Base-by-base conservation (phyloP, 2,888 invertebrate species). In the Mactromeris polynyma region DNA sequence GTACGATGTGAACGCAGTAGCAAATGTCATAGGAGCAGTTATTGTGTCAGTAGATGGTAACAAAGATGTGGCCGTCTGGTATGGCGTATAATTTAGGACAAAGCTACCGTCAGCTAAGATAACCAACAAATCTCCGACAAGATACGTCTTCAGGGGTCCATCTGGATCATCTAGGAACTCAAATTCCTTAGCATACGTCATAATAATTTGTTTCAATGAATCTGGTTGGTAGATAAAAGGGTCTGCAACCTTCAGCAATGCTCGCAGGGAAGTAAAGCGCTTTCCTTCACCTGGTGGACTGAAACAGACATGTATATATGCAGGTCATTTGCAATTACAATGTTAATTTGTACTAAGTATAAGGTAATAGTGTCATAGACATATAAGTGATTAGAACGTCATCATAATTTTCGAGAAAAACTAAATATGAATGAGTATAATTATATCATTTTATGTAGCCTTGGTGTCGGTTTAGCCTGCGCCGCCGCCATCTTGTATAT, bases 71-170 rank as follows among this genome's bases (percentile, higher is more conserved):
- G 92, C 86, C 7, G 90, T 89, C n/a, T 87, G 40, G 69, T 92
- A 92, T 2, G 92, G 90, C 14, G 90, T 92, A 51, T 92, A 90
- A 40, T 58, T 73, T 21, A 92, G 40, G 1, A 89, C 82, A 77
- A 92, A 90, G 51, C 89, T 86, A 46, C 90, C 92, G 51, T 90
- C 92, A 17, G 90, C 94, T 14, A 94, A 88, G n/a, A 94, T 94
- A 19, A 94, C 93, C 19, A 94, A 90, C 9, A 93, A 87, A 73
- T 94, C 93, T 7, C 94, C 94, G 3, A 94, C 90, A 11, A 93
- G 91, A 79, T 93, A 94, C 0, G 94, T 94, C 58, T 89, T 89
- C 4, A 93, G 86, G 2, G 89, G 86, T 3, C 89, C 87, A 31
- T 86, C 85, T 31, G 89, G 88, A 17, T 81, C 73, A 14, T 92